Evolutionary conservation across 1,140 invertebrate genomes (phyloP), one percentile per base, ranked within the genome.

Genomic region (Lepidurus arcticus): DNA sequence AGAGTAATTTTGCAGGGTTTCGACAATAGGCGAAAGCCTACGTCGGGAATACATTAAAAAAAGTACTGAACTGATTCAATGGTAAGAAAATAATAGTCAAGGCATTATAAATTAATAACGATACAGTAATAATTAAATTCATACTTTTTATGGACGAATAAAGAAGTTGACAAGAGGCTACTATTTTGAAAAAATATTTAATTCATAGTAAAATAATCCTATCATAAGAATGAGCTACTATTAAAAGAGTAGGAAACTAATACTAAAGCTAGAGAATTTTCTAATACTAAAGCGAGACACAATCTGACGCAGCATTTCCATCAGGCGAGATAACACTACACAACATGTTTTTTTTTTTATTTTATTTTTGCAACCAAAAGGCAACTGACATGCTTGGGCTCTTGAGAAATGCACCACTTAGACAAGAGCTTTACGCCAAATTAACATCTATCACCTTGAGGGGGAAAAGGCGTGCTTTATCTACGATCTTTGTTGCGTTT

Each of bases 391-490:
- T 21, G 16, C 53, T 16, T 65, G 16, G 53, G 21, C 53, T 7
- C 21, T 65, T 65, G 53, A 47, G 53, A 65, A 65, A 65, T 65
- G 53, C 13, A 65, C 21, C 53, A 65, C 53, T 65, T 65, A 65
- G 21, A 65, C 53, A 65, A 34, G 53, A n/a, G 13, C 53, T 65
- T 13, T 7, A 21, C 9, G 53, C 16, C 53, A 13, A 65, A 65
- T 65, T 65, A 65, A 16, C 53, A 65, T 65, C 53, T 21, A 65
- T 65, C 53, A 65, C 53, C 21, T 16, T 13, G 13, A 65, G 53
- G 34, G 34, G 13, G 21, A 65, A 16, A 65, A 21, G 13, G 53
- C 13, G 53, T 65, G 53, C 53, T 21, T 65, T 65, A 21, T 65
- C 53, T 21, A 7, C 53, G 4, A 65, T 65, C 53, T 65, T 16